Evolutionary conservation across 2,888 invertebrate species (phyloP), one percentile per base, ranked within the genome.

Genomic region (Mimumesa dahlbomi): DNA sequence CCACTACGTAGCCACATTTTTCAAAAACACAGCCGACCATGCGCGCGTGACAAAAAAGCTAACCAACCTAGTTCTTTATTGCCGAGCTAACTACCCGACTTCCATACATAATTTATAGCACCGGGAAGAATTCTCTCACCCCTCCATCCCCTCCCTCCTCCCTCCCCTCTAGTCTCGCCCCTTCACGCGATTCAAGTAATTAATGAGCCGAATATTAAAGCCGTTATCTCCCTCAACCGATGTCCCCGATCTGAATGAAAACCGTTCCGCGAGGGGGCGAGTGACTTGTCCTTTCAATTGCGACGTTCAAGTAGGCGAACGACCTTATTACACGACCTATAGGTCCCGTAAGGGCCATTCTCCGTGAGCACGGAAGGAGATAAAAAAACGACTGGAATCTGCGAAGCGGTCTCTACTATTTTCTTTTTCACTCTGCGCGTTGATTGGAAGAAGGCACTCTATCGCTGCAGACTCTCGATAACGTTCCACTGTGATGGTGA

Each of bases 171-270:
- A n/a, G n/a, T n/a, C 65, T 49, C 40, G 11, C 9, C n/a, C 18
- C 31, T 68, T 67, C 65, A 66, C 68, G 48, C 49, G 69, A 45
- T 67, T 67, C 53, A 57, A 58, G 75, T 83, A 82, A 84, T 84
- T 84, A 84, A 84, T 83, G 78, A 81, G 73, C 67, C 73, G 79
- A 75, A 80, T 79, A 83, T 84, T 79, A 79, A 82, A 82, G 74
- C 74, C 72, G 73, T 81, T 82, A 77, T 13, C 5, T 22, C 18
- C 40, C 34, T 4, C 13, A n/a, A n/a, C 5, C 64, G 11, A 45
- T 16, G 34, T 34, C 25, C 31, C 22, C 6, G 29, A 54, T 65
- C 50, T 21, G 13, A 22, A 34, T 14, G 53, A 43, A 48, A 38
- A 67, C 40, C 31, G 25, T 40, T 38, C 19, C 21, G 3, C 0